phyloP scores from a whole-genome alignment of 1,140 invertebrate species.

The Oreohelix idahoensis region DNA sequence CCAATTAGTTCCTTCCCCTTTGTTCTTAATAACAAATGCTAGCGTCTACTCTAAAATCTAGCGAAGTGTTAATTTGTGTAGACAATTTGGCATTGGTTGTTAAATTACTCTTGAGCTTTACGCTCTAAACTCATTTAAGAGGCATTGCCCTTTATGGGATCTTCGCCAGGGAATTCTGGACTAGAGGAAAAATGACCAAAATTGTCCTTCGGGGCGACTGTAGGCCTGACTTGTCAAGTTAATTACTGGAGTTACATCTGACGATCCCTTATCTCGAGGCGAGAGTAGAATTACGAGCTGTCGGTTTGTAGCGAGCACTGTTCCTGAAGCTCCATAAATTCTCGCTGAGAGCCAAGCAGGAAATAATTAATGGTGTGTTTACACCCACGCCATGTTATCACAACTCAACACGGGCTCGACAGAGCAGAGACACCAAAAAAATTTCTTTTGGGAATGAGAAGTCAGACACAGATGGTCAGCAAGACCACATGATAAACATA shows the following conservation, averaged over 20 bases:
- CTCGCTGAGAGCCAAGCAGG: too few relatives aligned
- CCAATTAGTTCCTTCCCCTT: too few relatives aligned
- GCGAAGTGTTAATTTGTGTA: background rate
- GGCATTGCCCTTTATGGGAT: background rate
- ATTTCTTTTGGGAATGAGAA: too few relatives aligned
- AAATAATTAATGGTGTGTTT: too few relatives aligned
- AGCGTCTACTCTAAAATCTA: too few relatives aligned
- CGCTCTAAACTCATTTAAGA: background rate
- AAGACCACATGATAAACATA: too few relatives aligned
- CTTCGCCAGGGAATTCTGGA: background rate
- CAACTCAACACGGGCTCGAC: too few relatives aligned
- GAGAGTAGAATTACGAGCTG: background rate
- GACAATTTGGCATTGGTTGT: background rate
- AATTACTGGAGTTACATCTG: background rate
- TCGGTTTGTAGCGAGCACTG: background rate
- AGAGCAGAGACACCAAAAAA: too few relatives aligned
- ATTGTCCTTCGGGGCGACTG: background rate
- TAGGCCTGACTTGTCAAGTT: background rate
- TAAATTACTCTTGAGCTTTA: background rate
- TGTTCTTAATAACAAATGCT: too few relatives aligned
- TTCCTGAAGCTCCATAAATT: too few relatives aligned
- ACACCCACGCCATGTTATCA: too few relatives aligned
- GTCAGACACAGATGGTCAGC: too few relatives aligned
- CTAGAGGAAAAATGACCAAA: background rate
- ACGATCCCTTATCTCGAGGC: background rate